Percentiles rank a stretch among this genome's conserved stretches.
These are phyloP conservation scores for Lasioglossum vierecki DNA, from an alignment of 2,888 invertebrate genomes.

Conservation along the genomic window DNA sequence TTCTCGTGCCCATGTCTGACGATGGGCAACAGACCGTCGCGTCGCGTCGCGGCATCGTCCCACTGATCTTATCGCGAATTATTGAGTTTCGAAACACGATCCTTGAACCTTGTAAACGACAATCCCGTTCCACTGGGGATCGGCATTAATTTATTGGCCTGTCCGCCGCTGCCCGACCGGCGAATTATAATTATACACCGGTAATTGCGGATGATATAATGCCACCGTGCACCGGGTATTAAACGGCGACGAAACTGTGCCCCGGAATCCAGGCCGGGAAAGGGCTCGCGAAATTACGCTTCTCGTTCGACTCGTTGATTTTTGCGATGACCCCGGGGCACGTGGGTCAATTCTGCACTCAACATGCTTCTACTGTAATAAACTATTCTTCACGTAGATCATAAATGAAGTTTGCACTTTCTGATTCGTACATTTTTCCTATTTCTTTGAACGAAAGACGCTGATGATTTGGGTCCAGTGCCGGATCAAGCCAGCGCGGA, in stretches of 20 bases:
- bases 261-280: background rate
- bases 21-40: background rate
- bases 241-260: background rate
- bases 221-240: conserved; percentile 9
- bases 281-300: background rate
- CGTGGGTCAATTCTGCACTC: background rate
- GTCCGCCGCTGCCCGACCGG: conserved; percentile 36
- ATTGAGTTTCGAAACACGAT: conserved; percentile 60
- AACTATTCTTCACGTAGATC: background rate
- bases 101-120: conserved; percentile 57
- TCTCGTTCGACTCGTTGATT: background rate
- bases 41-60: background rate
- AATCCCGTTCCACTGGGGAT: conserved; percentile 33
- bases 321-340: background rate
- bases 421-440: background rate
- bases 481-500: no score
- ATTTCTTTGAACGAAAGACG: background rate
- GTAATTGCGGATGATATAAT: conserved; percentile 58
- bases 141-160: conserved; percentile 49
- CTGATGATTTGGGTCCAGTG: background rate
- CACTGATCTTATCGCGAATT: conserved; percentile 58
- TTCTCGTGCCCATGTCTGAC: background rate
- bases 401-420: background rate
- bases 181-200: conserved; percentile 59
- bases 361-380: background rate